Percentiles rank a stretch among this genome's conserved stretches.
Conservation (phyloP, 2,888 invertebrate species). For the Sepioteuthis lessoniana region DNA sequence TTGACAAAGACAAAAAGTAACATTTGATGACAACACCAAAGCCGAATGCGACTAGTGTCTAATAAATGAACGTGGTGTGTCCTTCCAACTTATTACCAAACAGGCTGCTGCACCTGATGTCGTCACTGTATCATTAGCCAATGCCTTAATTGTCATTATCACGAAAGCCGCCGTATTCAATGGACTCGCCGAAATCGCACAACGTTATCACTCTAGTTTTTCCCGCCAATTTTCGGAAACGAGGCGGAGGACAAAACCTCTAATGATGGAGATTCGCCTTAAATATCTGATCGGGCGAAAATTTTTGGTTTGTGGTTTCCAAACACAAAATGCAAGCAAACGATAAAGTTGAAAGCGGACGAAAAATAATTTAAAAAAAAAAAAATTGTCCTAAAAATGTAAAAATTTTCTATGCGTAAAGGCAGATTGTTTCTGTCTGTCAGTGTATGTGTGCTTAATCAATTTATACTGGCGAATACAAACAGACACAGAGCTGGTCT, state of each 20-base stretch:
- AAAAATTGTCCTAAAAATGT: not conserved
- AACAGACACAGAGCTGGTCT: too few species aligned
- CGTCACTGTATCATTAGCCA: not conserved
- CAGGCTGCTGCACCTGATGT: not conserved
- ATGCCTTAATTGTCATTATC: not conserved
- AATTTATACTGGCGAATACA: not conserved
- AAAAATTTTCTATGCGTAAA: too few species aligned
- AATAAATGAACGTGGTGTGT: not conserved
- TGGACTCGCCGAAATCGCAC: not conserved
- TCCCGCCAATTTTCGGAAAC: not conserved
- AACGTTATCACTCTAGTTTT: not conserved
- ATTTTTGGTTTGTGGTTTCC: not conserved
- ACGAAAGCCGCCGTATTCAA: not conserved
- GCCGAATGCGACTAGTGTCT: not conserved
- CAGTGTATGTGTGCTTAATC: not conserved
- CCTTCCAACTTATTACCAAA: not conserved
- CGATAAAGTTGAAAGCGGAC: not conserved
- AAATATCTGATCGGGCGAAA: not conserved
- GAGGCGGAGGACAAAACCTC: not conserved
- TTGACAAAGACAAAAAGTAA: not conserved
- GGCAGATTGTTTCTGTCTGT: too few species aligned
- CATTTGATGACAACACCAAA: slow-evolving; percentile 17
- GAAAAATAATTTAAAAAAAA: not conserved
- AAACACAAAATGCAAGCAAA: not conserved
- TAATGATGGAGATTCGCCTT: not conserved